Evolutionary conservation across 1,140 invertebrate genomes (phyloP).

Genomic region (Procambarus virginalis): DNA sequence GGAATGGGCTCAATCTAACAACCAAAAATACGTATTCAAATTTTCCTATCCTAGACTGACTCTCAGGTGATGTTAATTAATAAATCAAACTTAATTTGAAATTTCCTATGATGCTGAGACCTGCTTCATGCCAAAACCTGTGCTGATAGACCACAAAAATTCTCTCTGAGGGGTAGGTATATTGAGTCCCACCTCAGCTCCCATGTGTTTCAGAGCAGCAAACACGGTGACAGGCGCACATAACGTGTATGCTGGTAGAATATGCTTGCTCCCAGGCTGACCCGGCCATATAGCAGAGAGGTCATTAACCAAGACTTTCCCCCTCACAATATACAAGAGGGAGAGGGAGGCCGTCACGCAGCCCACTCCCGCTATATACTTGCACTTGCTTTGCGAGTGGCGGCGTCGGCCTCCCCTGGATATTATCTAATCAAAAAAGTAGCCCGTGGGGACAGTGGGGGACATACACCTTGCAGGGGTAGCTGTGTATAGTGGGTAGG

Average conservation of each 20-base stretch:
- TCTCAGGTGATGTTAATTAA: too few relatives aligned
- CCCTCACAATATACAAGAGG: conserved; percentile 52
- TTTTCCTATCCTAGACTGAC: too few relatives aligned
- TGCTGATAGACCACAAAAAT: too few relatives aligned
- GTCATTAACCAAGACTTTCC: conserved; percentile 53
- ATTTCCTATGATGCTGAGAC: too few relatives aligned
- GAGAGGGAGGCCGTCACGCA: conserved; percentile 40
- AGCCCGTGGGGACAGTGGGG: neutral
- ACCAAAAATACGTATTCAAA: too few relatives aligned
- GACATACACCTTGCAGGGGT: neutral
- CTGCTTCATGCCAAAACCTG: too few relatives aligned
- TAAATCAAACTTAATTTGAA: too few relatives aligned
- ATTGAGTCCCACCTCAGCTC: too few relatives aligned
- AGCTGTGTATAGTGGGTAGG: too few relatives aligned
- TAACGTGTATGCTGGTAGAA: neutral
- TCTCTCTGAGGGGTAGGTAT: too few relatives aligned
- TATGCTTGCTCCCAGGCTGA: conserved; percentile 22
- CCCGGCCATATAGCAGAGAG: conserved; percentile 38
- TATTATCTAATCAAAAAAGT: neutral
- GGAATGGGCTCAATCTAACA: too few relatives aligned
- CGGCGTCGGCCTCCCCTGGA: neutral
- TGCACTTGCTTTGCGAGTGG: conserved; percentile 39
- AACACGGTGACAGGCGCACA: neutral
- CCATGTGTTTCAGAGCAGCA: too few relatives aligned
- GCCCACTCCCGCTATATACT: conserved; percentile 34